phyloP scores from a whole-genome alignment of 1,140 invertebrate species.

The Brachionus paranguensis region DNA sequence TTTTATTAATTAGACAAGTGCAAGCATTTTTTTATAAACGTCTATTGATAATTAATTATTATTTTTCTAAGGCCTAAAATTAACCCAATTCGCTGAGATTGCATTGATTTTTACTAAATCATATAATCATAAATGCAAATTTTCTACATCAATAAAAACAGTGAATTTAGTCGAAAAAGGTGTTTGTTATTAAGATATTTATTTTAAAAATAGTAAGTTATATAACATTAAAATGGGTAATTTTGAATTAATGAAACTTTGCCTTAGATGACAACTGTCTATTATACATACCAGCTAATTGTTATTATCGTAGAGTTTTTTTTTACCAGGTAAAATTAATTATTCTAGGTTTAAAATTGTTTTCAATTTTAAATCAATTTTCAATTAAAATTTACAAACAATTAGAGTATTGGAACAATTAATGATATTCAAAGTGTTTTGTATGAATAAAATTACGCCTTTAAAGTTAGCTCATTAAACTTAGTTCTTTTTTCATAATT shows the following conservation, averaged over 20 bases:
- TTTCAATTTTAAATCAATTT: background rate
- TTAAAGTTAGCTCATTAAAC: background rate
- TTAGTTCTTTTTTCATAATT: background rate
- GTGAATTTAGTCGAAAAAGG: background rate
- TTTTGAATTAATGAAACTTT: background rate
- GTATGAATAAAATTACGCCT: background rate
- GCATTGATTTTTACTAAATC: background rate
- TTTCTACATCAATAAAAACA: background rate
- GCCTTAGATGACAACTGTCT: background rate
- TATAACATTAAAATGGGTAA: background rate
- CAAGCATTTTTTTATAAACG: background rate
- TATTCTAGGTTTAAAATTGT: background rate
- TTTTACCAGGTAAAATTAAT: background rate
- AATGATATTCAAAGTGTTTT: background rate
- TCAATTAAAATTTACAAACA: background rate
- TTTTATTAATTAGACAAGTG: background rate
- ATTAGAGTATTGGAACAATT: background rate
- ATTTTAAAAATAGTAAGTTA: background rate
- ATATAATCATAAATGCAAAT: conserved; percentile 26
- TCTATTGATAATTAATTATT: background rate
- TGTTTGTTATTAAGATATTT: background rate
- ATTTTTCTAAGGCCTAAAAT: background rate
- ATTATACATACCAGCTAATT: background rate
- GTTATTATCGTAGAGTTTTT: background rate
- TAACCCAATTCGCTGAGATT: background rate